Conservation (phyloP, 2,888 invertebrate species). For the Eumacrocentrus americanus region DNA sequence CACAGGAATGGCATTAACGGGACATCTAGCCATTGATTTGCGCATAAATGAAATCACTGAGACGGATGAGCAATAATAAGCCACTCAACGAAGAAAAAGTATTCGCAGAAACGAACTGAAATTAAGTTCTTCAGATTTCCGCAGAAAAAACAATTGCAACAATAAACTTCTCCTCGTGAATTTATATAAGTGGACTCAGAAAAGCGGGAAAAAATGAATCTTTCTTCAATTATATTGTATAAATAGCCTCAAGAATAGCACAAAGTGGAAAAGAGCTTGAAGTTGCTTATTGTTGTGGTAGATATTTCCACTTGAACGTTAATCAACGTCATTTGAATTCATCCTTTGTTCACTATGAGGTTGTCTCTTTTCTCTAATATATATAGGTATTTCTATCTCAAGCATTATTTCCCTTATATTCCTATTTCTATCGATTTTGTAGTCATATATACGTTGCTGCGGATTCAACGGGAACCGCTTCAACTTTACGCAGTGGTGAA, state of each 20-base stretch:
- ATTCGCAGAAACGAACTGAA: background rate
- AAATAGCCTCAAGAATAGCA: background rate
- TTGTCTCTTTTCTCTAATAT: conserved; percentile 13
- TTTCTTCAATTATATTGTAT: background rate
- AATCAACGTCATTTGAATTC: conserved; percentile 37
- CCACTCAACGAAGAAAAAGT: no score
- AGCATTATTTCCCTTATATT: no score
- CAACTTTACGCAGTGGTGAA: background rate
- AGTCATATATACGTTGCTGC: no score
- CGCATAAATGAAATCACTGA: conserved; percentile 9
- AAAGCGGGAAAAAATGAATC: background rate
- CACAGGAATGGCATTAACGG: conserved; percentile 21
- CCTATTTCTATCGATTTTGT: no score
- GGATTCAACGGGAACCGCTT: no score
- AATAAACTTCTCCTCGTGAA: background rate
- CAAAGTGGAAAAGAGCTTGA: background rate
- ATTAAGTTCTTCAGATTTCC: background rate
- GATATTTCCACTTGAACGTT: conserved; percentile 20
- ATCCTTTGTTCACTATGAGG: conserved; percentile 28
- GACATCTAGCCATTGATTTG: conserved; percentile 15
- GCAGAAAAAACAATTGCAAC: background rate
- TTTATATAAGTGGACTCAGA: no score
- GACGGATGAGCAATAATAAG: background rate
- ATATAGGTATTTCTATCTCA: no score
- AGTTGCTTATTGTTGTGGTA: conserved; percentile 11